phyloP scores from a whole-genome alignment of 1,140 invertebrate genomes.

The Lithobius niger region DNA sequence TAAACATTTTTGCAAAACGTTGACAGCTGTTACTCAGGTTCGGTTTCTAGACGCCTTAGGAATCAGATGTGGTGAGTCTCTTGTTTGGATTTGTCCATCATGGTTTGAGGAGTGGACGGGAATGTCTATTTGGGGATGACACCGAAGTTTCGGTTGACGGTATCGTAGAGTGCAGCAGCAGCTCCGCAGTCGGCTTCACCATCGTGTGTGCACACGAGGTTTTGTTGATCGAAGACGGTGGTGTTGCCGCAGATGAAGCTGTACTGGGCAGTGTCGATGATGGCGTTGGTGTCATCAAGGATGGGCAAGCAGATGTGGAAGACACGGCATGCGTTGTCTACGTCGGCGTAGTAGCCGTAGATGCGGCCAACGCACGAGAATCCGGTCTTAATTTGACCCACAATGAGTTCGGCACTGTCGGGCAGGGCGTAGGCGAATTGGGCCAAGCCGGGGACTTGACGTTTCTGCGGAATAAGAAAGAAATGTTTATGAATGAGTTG shows the following conservation, averaged over 20 bases:
- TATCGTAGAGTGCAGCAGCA: conserved; percentile 35
- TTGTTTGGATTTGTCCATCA: too few relatives aligned
- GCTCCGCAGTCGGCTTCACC: conserved; percentile 25
- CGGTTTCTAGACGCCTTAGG: too few relatives aligned
- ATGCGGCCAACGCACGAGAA: not conserved
- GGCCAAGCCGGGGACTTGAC: too few relatives aligned
- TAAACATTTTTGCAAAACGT: too few relatives aligned
- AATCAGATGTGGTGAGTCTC: too few relatives aligned
- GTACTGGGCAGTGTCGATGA: conserved; percentile 46
- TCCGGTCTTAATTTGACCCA: conserved; percentile 18
- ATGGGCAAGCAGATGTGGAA: conserved; percentile 24
- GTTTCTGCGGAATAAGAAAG: too few relatives aligned
- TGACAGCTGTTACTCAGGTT: too few relatives aligned
- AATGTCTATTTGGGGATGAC: too few relatives aligned
- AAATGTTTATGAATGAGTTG: too few relatives aligned
- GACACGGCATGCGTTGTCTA: conserved; percentile 20
- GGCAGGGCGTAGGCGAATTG: too few relatives aligned
- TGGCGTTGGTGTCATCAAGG: conserved; percentile 12
- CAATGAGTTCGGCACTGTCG: conserved; percentile 21
- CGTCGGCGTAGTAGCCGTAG: conserved; percentile 23
- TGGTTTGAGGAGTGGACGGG: too few relatives aligned
- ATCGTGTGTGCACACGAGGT: conserved; percentile 25
- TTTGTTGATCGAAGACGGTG: conserved; percentile 19
- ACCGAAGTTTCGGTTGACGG: conserved; percentile 28
- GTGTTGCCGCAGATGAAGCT: conserved; percentile 18